Evolutionary conservation across 2,797 vertebrate species (phyloP).

Genomic region (Epinephelus malabaricus): DNA sequence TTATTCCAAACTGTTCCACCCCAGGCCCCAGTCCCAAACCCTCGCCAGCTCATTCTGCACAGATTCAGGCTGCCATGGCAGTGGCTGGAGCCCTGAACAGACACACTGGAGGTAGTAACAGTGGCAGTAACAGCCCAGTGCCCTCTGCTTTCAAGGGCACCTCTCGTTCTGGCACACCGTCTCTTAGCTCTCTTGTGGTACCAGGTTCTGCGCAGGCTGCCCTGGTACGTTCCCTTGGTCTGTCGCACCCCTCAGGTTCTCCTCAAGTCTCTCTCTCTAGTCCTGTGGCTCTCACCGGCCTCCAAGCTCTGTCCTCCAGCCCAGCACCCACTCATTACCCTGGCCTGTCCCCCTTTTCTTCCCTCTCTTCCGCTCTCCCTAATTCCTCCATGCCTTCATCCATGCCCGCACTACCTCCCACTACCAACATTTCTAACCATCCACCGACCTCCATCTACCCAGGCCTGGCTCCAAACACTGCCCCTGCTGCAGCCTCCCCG

Average conservation of each 20-base stretch:
- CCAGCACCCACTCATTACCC: slow-evolving; percentile 89
- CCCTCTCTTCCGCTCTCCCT: slow-evolving; percentile 87
- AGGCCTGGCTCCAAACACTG: slow-evolving; percentile 81
- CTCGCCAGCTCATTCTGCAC: slow-evolving; percentile 73
- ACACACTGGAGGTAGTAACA: slow-evolving; percentile 75
- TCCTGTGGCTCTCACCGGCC: slow-evolving; percentile 85
- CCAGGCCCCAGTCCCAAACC: slow-evolving; percentile 83
- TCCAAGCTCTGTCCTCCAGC: slow-evolving; percentile 89
- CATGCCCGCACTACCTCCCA: slow-evolving; percentile 68
- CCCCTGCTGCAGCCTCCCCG: slow-evolving; percentile 83
- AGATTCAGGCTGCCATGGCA: slow-evolving; percentile 65
- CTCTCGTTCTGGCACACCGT: slow-evolving; percentile 88
- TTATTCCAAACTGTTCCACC: slow-evolving; percentile 75
- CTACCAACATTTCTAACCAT: slow-evolving; percentile 77
- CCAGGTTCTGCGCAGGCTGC: slow-evolving; percentile 82
- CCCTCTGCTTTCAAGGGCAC: slow-evolving; percentile 95
- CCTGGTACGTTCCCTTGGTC: slow-evolving; percentile 86
- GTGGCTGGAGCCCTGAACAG: slow-evolving; percentile 70
- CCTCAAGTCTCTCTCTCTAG: slow-evolving; percentile 89
- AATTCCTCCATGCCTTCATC: slow-evolving; percentile 82
- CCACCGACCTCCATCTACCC: slow-evolving; percentile 81
- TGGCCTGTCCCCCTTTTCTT: slow-evolving; percentile 89
- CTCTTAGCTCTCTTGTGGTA: slow-evolving; percentile 87
- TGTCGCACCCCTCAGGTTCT: slow-evolving; percentile 86
- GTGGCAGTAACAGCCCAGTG: slow-evolving; percentile 91